These are phyloP conservation scores for Laticauda colubrina DNA, from an alignment of 2,113 vertebrate species.

Conservation along the genomic window DNA sequence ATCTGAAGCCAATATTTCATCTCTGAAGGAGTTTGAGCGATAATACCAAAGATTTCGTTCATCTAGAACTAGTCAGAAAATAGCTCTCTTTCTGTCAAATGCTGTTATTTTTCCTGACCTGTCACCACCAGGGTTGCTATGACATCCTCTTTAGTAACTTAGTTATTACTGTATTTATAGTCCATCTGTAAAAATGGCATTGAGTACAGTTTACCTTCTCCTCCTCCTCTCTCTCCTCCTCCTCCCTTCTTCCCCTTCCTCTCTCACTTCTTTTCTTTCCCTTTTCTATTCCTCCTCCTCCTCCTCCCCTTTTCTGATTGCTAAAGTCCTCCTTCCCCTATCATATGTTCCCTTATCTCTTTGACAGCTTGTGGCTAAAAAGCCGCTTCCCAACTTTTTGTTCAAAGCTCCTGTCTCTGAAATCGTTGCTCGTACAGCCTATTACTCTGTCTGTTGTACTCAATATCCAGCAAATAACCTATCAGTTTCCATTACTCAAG, in stretches of 20 bases:
- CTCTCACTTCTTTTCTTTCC: too few relatives aligned
- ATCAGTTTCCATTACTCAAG: constrained; percentile 45
- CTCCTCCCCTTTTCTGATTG: neutral
- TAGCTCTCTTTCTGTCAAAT: neutral
- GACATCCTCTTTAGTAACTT: neutral
- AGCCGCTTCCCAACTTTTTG: constrained; percentile 28
- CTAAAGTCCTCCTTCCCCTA: neutral
- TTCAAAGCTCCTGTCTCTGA: neutral
- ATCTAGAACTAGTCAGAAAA: neutral
- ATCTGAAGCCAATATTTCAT: neutral
- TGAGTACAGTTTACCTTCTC: neutral
- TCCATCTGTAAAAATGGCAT: neutral
- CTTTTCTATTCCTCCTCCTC: neutral
- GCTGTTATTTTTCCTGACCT: neutral
- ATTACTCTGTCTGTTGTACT: constrained; percentile 17
- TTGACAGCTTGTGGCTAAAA: constrained; percentile 5
- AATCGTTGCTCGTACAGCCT: neutral
- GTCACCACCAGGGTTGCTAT: neutral
- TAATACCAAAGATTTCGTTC: neutral
- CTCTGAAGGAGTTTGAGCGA: neutral
- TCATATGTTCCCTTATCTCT: neutral
- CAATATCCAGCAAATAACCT: constrained; percentile 41
- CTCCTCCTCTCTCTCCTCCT: too few relatives aligned
- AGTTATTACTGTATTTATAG: neutral
- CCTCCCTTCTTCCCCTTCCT: too few relatives aligned